Conservation (phyloP, 2,113 vertebrate species). For the Cariama cristata region DNA sequence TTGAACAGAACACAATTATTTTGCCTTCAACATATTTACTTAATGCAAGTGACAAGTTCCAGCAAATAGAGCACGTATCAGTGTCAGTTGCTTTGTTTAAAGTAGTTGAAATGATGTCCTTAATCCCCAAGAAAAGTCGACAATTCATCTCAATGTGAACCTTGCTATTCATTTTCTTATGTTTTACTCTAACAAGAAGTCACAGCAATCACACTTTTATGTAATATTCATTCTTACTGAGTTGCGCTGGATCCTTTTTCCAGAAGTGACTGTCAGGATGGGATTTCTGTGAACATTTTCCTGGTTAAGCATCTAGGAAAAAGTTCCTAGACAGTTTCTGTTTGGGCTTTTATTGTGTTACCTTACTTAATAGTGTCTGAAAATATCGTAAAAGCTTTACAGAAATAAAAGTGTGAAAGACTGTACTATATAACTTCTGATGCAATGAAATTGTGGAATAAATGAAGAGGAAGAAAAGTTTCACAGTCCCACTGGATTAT, state of each 20-base stretch:
- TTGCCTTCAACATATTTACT: conserved; percentile 36
- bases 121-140: not conserved
- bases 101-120: conserved; percentile 29
- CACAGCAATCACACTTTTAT: not conserved
- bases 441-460: not conserved
- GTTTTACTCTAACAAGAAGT: conserved; percentile 26
- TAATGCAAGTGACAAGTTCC: conserved; percentile 43
- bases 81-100: conserved; percentile 39
- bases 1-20: conserved; percentile 53
- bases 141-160: not conserved
- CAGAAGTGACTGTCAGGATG: not conserved
- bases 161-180: not conserved
- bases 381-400: not conserved
- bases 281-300: not conserved
- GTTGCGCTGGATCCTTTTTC: not conserved
- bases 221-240: not conserved
- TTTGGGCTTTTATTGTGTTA: not conserved
- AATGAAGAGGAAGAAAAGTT: not conserved
- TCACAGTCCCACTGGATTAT: not conserved
- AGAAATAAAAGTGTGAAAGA: not conserved
- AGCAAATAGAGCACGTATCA: not conserved
- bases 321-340: not conserved
- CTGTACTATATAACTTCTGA: not conserved
- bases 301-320: not conserved
- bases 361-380: not conserved